Conservation (phyloP, 2,888 invertebrate species). For the Macaria liturata region DNA sequence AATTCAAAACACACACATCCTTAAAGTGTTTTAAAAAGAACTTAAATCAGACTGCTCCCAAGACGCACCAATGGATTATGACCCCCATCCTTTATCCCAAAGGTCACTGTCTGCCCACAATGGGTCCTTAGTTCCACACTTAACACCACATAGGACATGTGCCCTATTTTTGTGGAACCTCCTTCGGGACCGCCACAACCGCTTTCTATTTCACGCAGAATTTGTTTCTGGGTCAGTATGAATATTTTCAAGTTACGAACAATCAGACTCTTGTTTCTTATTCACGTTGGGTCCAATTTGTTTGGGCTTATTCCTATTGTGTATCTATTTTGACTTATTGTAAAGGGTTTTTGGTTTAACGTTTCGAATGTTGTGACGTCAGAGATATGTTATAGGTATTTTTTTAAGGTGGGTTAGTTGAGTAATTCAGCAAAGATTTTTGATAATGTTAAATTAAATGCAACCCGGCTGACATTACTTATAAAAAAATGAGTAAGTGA, state of each 20-base stretch:
- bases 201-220: slow-evolving; percentile 29
- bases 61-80: background rate
- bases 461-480: no score
- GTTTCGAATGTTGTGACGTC: no score
- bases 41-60: background rate
- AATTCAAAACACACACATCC: no score
- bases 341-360: no score
- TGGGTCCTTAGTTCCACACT: slow-evolving; percentile 28
- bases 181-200: slow-evolving; percentile 23
- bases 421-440: no score
- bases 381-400: no score
- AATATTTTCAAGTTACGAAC: slow-evolving; percentile 29
- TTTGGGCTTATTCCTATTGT: slow-evolving; percentile 2
- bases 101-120: slow-evolving; percentile 26
- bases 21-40: background rate
- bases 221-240: slow-evolving; percentile 26
- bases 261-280: slow-evolving; percentile 24
- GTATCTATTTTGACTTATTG: background rate
- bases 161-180: slow-evolving; percentile 20
- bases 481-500: no score
- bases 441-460: no score
- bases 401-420: no score
- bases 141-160: slow-evolving; percentile 27
- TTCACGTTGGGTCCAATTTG: slow-evolving; percentile 17
- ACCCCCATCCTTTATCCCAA: slow-evolving; percentile 15